Evolutionary conservation across 2,113 vertebrate genomes (phyloP), one percentile per base, ranked within the genome.

Genomic region (Urocitellus parryii): DNA sequence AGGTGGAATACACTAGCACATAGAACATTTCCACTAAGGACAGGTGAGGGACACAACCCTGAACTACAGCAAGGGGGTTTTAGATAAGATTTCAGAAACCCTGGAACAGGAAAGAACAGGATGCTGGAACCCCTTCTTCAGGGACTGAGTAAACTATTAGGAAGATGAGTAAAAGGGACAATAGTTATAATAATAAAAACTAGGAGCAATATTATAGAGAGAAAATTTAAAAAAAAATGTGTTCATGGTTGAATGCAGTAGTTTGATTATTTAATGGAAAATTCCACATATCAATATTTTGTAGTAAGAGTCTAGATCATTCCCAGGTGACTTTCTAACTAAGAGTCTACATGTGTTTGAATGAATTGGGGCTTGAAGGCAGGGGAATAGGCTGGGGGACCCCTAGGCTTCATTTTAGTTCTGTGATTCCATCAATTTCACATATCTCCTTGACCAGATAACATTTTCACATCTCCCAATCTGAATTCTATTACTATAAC

Each of bases 241-340:
- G 32, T 51, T 74, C 53, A 76, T 56, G 45, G 5, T 70, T 94
- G 65, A 88, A 61, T 16, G 58, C 7, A 37, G 68, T 74, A 16
- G 13, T 58, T 63, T 67, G 1, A 4, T 51, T 81, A 67, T 39
- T 88, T 82, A n/a, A n/a, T 58, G 48, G n/a, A 82, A 91, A 87
- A 32, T 91, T 95, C 20, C 76, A n/a, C 42, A 24, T 77, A 39
- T 77, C 61, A 88, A 63, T 45, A 48, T n/a, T 96, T 90, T 81
- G 63, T 74, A 11, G 80, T 86, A 74, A 76, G 76, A 1, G 18
- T 82, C 42, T 29, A 90, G 32, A 65, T n/a, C 4, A 0, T 16
- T 61, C 70, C 42, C 42, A 67, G 32, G 16, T 61, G 34, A 70
- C 25, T 70, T 92, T 70, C 74, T 76, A 65, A n/a, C 42, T 86